Conservation (phyloP, 1,140 invertebrate species). For the Drosophila watanabei region DNA sequence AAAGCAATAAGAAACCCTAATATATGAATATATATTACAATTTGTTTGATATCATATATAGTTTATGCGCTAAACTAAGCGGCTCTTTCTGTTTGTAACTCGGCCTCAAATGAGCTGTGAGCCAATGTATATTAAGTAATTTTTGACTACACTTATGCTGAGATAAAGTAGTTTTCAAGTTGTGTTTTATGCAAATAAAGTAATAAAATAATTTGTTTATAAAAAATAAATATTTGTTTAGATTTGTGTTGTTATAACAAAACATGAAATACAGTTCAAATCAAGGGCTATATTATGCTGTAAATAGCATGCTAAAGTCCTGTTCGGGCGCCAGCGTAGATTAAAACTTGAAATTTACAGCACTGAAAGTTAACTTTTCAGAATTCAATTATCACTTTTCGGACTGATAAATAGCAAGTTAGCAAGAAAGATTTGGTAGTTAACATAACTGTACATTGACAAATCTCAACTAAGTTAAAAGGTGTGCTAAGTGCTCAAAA, state of each 20-base stretch:
- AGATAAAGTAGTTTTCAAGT: slow-evolving; percentile 69
- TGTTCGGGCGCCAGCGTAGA: background rate
- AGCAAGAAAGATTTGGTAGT: background rate
- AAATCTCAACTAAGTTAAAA: background rate
- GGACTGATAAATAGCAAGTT: background rate
- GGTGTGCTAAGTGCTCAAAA: background rate
- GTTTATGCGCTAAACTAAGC: background rate
- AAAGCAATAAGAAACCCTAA: background rate
- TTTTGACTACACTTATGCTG: slow-evolving; percentile 47
- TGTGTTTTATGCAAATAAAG: slow-evolving; percentile 73
- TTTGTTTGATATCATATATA: background rate
- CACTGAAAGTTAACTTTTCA: background rate
- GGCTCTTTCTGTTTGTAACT: background rate
- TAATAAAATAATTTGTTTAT: slow-evolving; percentile 65
- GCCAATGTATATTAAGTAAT: slow-evolving; percentile 53
- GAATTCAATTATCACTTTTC: background rate
- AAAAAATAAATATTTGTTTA: slow-evolving; percentile 14
- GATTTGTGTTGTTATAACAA: background rate
- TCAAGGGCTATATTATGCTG: background rate
- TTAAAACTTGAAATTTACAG: background rate
- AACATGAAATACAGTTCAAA: background rate
- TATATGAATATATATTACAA: background rate
- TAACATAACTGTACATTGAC: background rate
- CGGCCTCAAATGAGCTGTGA: background rate
- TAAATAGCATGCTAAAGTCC: background rate